Evolutionary conservation across 2,888 invertebrate genomes (phyloP).

Genomic region (Deroplatys truncata): DNA sequence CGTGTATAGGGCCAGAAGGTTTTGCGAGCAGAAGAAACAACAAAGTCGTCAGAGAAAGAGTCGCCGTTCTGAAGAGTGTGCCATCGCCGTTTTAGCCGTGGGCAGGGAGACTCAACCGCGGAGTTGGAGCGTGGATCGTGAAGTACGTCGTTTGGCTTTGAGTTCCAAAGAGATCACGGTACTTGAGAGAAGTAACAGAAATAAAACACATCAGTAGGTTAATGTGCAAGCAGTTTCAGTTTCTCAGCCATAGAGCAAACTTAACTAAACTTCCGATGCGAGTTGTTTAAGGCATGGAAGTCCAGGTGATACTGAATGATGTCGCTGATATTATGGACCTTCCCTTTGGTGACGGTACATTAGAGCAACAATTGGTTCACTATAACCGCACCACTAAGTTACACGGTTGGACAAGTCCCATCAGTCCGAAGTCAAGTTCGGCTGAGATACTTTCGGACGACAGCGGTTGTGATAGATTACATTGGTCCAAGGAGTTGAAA

Average conservation of each 20-base stretch:
- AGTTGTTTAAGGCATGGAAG: constrained; percentile 29
- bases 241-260: background rate
- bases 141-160: background rate
- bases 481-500: constrained; percentile 18
- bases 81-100: background rate
- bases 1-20: constrained; percentile 9
- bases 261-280: background rate
- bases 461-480: background rate
- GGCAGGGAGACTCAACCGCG: background rate
- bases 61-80: background rate
- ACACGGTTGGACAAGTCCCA: background rate
- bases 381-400: background rate
- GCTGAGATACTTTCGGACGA: background rate
- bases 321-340: constrained; percentile 29
- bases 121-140: background rate
- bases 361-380: background rate
- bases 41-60: constrained; percentile 15
- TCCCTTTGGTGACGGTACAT: constrained; percentile 14
- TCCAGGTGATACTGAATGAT: constrained; percentile 29
- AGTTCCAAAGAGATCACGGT: constrained; percentile 13
- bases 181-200: background rate
- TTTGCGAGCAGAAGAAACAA: constrained; percentile 16
- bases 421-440: constrained; percentile 4
- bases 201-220: background rate
- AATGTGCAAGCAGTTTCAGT: background rate